These are phyloP conservation scores for Schizothorax lantsangensis DNA, from an alignment of 2,797 vertebrate genomes.

Conservation along the genomic window DNA sequence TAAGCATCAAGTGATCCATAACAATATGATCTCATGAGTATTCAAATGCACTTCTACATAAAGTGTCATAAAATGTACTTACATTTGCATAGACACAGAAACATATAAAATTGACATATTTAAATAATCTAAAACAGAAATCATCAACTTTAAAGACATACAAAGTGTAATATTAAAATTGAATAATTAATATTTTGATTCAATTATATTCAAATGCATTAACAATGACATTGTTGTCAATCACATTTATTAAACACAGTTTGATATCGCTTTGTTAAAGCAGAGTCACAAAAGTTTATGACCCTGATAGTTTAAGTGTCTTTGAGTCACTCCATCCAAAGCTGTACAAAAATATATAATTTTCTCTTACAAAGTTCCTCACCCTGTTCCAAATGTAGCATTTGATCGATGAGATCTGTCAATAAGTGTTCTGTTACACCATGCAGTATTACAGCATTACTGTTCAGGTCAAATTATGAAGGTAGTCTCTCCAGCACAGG, in stretches of 20 bases:
- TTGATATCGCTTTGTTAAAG: neutral
- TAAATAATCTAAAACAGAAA: too few species aligned
- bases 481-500: neutral
- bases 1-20: neutral
- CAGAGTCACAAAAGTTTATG: neutral
- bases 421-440: conserved; percentile 52
- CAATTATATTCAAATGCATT: too few species aligned
- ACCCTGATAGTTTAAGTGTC: neutral
- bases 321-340: conserved; percentile 1
- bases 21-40: neutral
- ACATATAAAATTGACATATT: neutral
- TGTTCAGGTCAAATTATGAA: conserved; percentile 29
- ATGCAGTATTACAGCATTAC: conserved; percentile 35
- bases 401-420: conserved; percentile 22
- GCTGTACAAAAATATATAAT: neutral
- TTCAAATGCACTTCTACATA: too few species aligned
- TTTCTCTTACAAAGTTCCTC: neutral
- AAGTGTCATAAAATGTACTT: neutral
- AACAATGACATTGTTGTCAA: too few species aligned
- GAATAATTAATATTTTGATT: too few species aligned
- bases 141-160: too few species aligned
- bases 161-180: too few species aligned
- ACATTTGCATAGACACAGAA: neutral
- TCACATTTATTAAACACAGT: too few species aligned
- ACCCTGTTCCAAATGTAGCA: conserved; percentile 24